Evolutionary conservation across 2,888 invertebrate genomes (phyloP).

Genomic region (Polydrusus pterygomalis): DNA sequence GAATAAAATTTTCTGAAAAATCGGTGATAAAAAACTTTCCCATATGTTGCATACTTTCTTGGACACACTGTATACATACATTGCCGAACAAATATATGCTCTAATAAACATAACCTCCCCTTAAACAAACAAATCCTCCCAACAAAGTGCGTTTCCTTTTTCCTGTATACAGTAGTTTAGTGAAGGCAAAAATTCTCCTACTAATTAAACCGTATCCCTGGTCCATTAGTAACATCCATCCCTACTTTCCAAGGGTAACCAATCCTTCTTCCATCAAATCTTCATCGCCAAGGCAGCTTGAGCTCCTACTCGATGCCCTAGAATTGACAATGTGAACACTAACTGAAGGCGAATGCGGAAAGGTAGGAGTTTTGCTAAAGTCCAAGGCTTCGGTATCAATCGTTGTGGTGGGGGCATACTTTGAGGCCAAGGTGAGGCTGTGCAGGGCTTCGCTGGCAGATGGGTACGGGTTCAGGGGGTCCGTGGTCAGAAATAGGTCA

Average conservation of each 20-base stretch:
- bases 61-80: too few species aligned
- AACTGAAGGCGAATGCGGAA: conserved; percentile 79
- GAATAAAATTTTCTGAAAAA: too few species aligned
- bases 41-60: too few species aligned
- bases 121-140: too few species aligned
- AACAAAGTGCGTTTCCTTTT: too few species aligned
- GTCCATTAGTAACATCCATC: neutral
- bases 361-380: conserved; percentile 62
- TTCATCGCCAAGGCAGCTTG: conserved; percentile 90
- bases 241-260: conserved; percentile 83
- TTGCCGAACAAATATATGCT: too few species aligned
- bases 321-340: conserved; percentile 86
- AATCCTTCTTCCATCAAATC: conserved; percentile 93
- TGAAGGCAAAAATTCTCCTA: too few species aligned
- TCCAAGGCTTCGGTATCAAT: conserved; percentile 77
- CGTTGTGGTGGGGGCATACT: conserved; percentile 69
- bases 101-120: too few species aligned
- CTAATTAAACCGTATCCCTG: too few species aligned
- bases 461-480: conserved; percentile 63
- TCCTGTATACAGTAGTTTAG: too few species aligned
- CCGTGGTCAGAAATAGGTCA: conserved; percentile 63
- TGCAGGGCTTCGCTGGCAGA: conserved; percentile 62
- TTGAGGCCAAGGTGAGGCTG: conserved; percentile 71
- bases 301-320: conserved; percentile 84
- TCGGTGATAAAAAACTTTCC: too few species aligned